Evolutionary conservation across 2,888 invertebrate species (phyloP).

Genomic region (Acronicta psi): DNA sequence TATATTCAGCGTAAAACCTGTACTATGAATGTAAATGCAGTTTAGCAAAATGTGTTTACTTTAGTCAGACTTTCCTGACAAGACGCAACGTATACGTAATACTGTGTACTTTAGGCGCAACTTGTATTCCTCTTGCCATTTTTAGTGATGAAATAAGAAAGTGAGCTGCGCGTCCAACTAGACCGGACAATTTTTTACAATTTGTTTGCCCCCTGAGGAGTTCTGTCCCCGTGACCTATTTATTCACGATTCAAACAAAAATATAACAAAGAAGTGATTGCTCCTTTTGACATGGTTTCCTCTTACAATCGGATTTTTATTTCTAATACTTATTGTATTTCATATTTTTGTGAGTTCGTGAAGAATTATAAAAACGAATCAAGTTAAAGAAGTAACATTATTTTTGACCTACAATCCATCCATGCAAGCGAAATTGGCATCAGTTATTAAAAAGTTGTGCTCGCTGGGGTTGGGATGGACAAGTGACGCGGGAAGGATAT

Average conservation of each 20-base stretch:
- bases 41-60: slow-evolving; percentile 34
- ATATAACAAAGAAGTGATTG: slow-evolving; percentile 50
- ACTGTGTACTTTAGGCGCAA: slow-evolving; percentile 24
- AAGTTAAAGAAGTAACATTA: not conserved
- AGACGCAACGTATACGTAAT: slow-evolving; percentile 28
- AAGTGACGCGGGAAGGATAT: no score
- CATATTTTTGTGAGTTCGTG: not conserved
- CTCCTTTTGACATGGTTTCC: slow-evolving; percentile 35
- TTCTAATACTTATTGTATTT: slow-evolving; percentile 19
- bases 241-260: slow-evolving; percentile 43
- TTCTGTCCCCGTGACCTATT: slow-evolving; percentile 49
- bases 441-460: no score
- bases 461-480: no score
- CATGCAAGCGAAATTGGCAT: no score
- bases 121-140: slow-evolving; percentile 34
- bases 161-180: slow-evolving; percentile 35
- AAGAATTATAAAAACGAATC: slow-evolving; percentile 8
- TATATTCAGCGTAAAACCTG: slow-evolving; percentile 50
- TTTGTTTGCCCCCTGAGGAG: slow-evolving; percentile 43
- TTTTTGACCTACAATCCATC: not conserved
- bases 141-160: slow-evolving; percentile 46
- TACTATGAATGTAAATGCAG: slow-evolving; percentile 46
- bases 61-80: slow-evolving; percentile 23
- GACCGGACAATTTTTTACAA: slow-evolving; percentile 51
- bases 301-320: slow-evolving; percentile 32